These are phyloP conservation scores for Xanthia togata DNA, from an alignment of 2,888 invertebrate species.

Conservation along the genomic window DNA sequence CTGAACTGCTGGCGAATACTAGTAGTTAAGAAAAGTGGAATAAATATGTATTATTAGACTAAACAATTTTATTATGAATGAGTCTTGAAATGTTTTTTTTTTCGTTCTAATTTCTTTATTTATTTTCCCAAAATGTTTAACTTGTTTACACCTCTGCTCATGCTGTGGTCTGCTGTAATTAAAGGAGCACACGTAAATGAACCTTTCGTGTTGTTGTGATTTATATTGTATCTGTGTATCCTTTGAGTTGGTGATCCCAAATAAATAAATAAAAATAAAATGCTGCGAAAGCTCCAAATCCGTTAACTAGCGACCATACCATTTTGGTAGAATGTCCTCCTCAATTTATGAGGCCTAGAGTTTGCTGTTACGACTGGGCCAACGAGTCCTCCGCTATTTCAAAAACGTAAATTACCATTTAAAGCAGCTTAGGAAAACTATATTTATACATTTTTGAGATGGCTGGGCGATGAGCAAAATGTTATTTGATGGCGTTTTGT, in stretches of 20 bases:
- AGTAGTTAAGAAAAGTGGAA: too few relatives aligned
- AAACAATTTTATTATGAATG: too few relatives aligned
- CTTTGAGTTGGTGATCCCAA: background rate
- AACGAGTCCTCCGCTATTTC: background rate
- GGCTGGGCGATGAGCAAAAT: slow-evolving; percentile 45
- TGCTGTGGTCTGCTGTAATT: background rate
- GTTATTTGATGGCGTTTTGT: slow-evolving; percentile 67
- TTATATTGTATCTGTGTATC: background rate
- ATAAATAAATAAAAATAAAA: background rate
- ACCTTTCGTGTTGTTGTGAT: background rate
- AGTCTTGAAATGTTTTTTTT: too few relatives aligned
- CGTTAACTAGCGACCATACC: background rate
- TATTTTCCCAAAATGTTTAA: too few relatives aligned
- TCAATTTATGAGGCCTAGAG: background rate
- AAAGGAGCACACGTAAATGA: background rate
- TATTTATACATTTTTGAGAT: background rate
- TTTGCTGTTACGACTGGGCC: background rate
- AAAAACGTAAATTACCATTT: background rate
- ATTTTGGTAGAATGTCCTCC: background rate
- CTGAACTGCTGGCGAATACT: background rate
- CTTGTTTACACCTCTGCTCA: too few relatives aligned
- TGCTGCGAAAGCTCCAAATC: background rate
- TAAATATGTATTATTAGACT: too few relatives aligned
- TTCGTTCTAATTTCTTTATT: too few relatives aligned
- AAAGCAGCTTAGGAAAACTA: background rate